phyloP scores from a whole-genome alignment of 1,140 invertebrate genomes.

The Brachionus manjavacas region DNA sequence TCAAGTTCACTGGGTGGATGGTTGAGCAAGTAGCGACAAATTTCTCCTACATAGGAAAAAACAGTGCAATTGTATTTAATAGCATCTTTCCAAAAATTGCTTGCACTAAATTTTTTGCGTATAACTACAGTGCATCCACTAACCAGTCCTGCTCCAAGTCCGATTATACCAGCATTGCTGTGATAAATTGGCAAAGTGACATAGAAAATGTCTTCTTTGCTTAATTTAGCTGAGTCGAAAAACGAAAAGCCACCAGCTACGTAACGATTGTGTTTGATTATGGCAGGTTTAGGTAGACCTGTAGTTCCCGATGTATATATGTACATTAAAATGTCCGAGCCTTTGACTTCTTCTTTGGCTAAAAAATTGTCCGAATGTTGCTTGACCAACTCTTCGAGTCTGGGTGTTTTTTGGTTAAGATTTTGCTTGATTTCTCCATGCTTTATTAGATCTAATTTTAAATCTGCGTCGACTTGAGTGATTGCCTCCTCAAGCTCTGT shows the following conservation, averaged over 20 bases:
- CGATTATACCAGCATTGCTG: conserved; percentile 74
- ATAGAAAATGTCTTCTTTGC: conserved; percentile 70
- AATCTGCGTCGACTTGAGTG: neutral
- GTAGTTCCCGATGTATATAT: conserved; percentile 89
- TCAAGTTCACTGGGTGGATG: conserved; percentile 73
- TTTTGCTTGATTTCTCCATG: neutral
- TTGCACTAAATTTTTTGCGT: conserved; percentile 88
- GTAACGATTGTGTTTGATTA: conserved; percentile 43
- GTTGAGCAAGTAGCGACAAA: conserved; percentile 92
- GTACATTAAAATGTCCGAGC: conserved; percentile 58
- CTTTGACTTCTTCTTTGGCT: neutral
- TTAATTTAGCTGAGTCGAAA: neutral
- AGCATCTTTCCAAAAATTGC: conserved; percentile 89
- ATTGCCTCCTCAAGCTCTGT: conserved; percentile 5
- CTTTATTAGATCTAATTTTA: conserved; percentile 2
- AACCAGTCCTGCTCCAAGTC: conserved; percentile 62
- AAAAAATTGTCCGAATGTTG: neutral
- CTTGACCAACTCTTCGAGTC: neutral
- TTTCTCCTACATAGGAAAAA: conserved; percentile 84
- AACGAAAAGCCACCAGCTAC: conserved; percentile 37
- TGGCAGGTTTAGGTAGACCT: conserved; percentile 70
- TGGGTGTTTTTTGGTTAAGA: neutral
- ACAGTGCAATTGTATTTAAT: conserved; percentile 85
- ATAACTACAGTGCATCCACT: conserved; percentile 79
- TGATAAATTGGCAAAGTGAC: conserved; percentile 87